phyloP scores from a whole-genome alignment of 2,113 vertebrate genomes.

The Lagopus muta region DNA sequence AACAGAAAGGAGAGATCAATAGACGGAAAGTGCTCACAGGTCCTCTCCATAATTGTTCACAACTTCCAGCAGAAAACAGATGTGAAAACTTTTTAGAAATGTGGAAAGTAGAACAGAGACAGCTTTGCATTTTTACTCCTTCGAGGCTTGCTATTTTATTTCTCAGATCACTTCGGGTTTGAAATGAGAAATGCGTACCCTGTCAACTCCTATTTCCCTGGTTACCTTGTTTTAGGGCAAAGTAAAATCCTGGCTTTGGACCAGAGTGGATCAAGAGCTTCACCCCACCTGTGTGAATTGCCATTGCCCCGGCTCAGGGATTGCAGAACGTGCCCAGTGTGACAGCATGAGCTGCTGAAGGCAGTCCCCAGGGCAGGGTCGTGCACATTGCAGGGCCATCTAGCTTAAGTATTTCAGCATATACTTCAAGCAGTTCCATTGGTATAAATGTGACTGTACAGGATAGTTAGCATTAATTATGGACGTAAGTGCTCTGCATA shows the following conservation, averaged over 20 bases:
- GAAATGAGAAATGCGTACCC: neutral
- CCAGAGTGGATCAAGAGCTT: neutral
- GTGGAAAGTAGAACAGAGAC: neutral
- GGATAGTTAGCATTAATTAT: constrained; percentile 18
- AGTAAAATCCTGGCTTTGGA: neutral
- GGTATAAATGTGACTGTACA: neutral
- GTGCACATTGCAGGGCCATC: neutral
- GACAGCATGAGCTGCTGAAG: neutral
- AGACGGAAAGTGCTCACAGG: neutral
- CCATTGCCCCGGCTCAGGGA: neutral
- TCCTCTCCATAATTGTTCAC: neutral
- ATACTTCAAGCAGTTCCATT: neutral
- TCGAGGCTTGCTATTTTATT: neutral
- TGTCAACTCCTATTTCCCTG: neutral
- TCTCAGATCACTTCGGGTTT: neutral
- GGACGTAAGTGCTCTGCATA: neutral
- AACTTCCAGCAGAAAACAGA: neutral
- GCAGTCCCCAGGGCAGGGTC: neutral
- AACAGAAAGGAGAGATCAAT: neutral
- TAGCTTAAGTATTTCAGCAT: neutral
- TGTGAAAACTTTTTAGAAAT: accelerated
- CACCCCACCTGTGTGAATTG: neutral
- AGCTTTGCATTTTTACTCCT: neutral
- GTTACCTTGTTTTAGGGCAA: neutral
- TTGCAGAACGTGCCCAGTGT: neutral